A percentile compares a stretch with the other conserved stretches of the same genome.
These are phyloP conservation scores for Galerucella calmariensis DNA, from an alignment of 2,888 invertebrate species.

Conservation along the genomic window DNA sequence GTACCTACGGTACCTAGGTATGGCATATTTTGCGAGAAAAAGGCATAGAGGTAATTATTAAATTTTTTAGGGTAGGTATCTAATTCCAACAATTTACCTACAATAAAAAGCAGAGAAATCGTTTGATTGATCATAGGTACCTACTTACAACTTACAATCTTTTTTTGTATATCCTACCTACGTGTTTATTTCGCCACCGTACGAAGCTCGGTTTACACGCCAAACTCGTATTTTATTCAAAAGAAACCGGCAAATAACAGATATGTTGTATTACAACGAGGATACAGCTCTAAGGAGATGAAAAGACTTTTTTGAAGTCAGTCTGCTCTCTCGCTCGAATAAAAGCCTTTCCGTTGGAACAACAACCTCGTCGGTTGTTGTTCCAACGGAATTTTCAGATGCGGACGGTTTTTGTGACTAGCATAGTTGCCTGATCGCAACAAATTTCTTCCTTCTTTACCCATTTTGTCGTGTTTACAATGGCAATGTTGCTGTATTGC, in stretches of 20 bases:
- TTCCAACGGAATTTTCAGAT: slow-evolving; percentile 56
- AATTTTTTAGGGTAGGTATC: background rate
- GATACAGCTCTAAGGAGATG: slow-evolving; percentile 58
- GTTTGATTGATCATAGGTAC: slow-evolving; percentile 13
- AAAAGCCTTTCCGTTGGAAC: slow-evolving; percentile 61
- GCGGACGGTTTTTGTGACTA: slow-evolving; percentile 16
- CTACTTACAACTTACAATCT: slow-evolving; percentile 16
- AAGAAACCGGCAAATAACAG: slow-evolving; percentile 62
- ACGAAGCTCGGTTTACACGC: slow-evolving; percentile 42
- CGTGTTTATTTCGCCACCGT: slow-evolving; percentile 29
- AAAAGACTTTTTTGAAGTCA: slow-evolving; percentile 63
- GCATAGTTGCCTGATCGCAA: slow-evolving; percentile 40
- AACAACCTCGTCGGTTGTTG: slow-evolving; percentile 60
- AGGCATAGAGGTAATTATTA: background rate
- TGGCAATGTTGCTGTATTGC: background rate
- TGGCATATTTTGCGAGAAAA: too few relatives aligned
- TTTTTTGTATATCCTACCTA: slow-evolving; percentile 26
- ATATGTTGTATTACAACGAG: slow-evolving; percentile 63
- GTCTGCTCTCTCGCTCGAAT: slow-evolving; percentile 54
- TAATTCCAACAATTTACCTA: background rate
- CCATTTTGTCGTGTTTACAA: background rate
- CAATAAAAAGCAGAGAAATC: slow-evolving; percentile 13
- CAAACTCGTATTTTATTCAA: slow-evolving; percentile 53
- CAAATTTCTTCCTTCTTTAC: slow-evolving; percentile 47
- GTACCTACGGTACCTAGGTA: too few relatives aligned